A percentile compares a stretch with the other conserved stretches of the same genome.
Conservation (phyloP, 2,888 invertebrate genomes). For the Leptinotarsa haldemani region DNA sequence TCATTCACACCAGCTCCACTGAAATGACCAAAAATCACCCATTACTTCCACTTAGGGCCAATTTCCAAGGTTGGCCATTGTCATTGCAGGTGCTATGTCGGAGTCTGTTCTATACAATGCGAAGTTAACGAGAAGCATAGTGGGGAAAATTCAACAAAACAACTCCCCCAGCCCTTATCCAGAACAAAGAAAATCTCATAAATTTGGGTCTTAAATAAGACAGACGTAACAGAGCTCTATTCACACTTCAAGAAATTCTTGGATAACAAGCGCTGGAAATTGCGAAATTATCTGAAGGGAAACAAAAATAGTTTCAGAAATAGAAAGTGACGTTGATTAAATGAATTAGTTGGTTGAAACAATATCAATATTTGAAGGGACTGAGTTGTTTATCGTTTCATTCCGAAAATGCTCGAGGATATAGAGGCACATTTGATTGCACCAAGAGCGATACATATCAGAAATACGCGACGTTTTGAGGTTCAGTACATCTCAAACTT, state of each 20-base stretch:
- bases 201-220: constrained; percentile 29
- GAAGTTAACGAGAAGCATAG: constrained; percentile 15
- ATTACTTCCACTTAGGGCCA: background rate
- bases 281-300: constrained; percentile 7
- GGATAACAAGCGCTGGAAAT: constrained; percentile 23
- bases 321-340: background rate
- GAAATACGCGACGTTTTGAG: too few relatives aligned
- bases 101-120: constrained; percentile 13
- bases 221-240: constrained; percentile 28
- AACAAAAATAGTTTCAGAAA: background rate
- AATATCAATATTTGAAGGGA: too few relatives aligned
- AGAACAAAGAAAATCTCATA: constrained; percentile 33
- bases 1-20: background rate
- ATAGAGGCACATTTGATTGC: too few relatives aligned
- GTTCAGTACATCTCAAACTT: too few relatives aligned
- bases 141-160: constrained; percentile 27
- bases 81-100: constrained; percentile 15
- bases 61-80: background rate
- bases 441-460: too few relatives aligned
- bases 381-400: too few relatives aligned
- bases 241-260: constrained; percentile 29
- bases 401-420: too few relatives aligned
- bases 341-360: background rate
- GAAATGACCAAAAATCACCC: constrained; percentile 1
- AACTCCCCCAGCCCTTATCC: constrained; percentile 27